A percentile compares a stretch with the other conserved stretches of the same genome.
These are phyloP conservation scores for Coptodon bakossiorum DNA, from an alignment of 2,113 vertebrate species.

Conservation along the genomic window DNA sequence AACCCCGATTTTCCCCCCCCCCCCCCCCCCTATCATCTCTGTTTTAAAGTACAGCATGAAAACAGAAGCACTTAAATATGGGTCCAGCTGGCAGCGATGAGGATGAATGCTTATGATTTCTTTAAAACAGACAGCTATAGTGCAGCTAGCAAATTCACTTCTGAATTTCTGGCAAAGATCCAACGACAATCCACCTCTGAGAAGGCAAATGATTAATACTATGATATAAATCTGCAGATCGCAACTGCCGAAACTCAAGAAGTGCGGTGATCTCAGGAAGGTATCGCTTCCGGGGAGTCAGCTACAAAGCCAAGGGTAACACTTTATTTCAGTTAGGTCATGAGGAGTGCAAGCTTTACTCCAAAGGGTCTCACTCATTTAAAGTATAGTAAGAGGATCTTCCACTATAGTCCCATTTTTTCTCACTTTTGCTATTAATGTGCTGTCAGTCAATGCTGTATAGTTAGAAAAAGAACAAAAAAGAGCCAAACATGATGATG, in stretches of 20 bases:
- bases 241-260: conserved; percentile 45
- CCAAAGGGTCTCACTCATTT: neutral
- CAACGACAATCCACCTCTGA: conserved; percentile 17
- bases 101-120: neutral
- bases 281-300: conserved; percentile 1
- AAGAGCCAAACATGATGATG: neutral
- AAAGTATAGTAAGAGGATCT: neutral
- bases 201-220: conserved; percentile 32
- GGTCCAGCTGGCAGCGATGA: neutral
- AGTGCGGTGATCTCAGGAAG: conserved; percentile 38
- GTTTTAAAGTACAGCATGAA: neutral
- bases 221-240: conserved; percentile 44
- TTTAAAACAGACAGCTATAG: neutral
- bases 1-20: neutral
- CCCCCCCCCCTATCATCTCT: neutral
- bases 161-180: neutral
- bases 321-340: conserved; percentile 52
- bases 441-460: neutral
- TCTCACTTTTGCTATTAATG: neutral
- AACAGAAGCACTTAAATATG: neutral
- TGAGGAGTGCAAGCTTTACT: neutral
- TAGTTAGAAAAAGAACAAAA: neutral
- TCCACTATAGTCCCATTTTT: neutral
- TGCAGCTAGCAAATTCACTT: neutral
- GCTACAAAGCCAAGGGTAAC: conserved; percentile 27